A percentile compares a stretch with the other conserved stretches of the same genome.
Evolutionary conservation across 2,797 vertebrate genomes (phyloP).

Genomic region (Manis javanica): DNA sequence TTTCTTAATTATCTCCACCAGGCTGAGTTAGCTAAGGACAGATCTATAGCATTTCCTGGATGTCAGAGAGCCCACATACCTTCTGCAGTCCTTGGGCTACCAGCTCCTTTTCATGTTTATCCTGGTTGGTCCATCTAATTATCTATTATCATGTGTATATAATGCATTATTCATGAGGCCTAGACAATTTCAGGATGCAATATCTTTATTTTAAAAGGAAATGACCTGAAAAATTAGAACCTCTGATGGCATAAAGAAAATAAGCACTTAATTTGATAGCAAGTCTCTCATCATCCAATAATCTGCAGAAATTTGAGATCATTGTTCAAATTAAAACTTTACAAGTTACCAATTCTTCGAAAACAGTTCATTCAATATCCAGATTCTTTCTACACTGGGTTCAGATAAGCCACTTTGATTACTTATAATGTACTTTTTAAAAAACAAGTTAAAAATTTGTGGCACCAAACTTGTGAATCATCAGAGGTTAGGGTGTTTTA

Average conservation of each 20-base stretch:
- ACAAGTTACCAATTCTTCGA: slow-evolving; percentile 50
- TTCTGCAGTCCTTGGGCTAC: slow-evolving; percentile 87
- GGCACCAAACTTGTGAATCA: slow-evolving; percentile 76
- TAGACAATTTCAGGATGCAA: slow-evolving; percentile 72
- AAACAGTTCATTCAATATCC: slow-evolving; percentile 51
- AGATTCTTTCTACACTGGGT: slow-evolving; percentile 56
- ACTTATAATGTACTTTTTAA: slow-evolving; percentile 74
- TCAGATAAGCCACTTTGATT: slow-evolving; percentile 74
- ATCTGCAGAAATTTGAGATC: slow-evolving; percentile 35
- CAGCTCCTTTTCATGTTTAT: slow-evolving; percentile 83
- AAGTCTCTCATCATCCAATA: slow-evolving; percentile 17
- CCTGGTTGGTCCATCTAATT: slow-evolving; percentile 85
- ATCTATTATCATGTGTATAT: slow-evolving; percentile 78
- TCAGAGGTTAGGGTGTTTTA: slow-evolving; percentile 83
- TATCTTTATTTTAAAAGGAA: slow-evolving; percentile 78
- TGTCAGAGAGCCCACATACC: slow-evolving; percentile 90
- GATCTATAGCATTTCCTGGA: slow-evolving; percentile 89
- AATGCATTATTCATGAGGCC: slow-evolving; percentile 80
- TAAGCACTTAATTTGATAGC: slow-evolving; percentile 44
- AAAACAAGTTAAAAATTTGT: slow-evolving; percentile 75
- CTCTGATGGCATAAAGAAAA: slow-evolving; percentile 51
- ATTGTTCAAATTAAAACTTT: slow-evolving; percentile 45
- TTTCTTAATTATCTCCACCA: slow-evolving; percentile 90
- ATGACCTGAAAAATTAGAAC: slow-evolving; percentile 69
- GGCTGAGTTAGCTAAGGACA: slow-evolving; percentile 89